These are phyloP conservation scores for Lasioglossum pauxillum DNA, from an alignment of 2,888 invertebrate species.

Conservation along the genomic window DNA sequence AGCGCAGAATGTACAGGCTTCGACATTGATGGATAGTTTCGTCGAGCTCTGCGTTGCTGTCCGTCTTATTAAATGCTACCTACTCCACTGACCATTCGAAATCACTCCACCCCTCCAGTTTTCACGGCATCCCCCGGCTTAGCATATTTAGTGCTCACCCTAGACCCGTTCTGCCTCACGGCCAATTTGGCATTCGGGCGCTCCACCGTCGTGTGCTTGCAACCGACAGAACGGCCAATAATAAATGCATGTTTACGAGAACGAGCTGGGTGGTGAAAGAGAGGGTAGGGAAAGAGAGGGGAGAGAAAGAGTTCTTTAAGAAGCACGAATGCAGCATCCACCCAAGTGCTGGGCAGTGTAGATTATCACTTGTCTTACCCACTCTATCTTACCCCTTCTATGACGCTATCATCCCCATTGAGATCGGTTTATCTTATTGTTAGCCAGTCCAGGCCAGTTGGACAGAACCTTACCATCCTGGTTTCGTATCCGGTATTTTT, in stretches of 20 bases:
- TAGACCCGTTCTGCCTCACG: constrained; percentile 28
- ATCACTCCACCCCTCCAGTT: constrained; percentile 37
- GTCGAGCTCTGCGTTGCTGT: constrained; percentile 62
- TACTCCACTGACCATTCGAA: constrained; percentile 62
- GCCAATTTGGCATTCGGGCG: constrained; percentile 38
- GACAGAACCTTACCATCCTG: too few relatives aligned
- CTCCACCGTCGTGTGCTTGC: constrained; percentile 31
- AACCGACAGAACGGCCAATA: constrained; percentile 26
- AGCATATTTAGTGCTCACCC: constrained; percentile 38
- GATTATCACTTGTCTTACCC: too few relatives aligned
- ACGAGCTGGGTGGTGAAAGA: neutral
- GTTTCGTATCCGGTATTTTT: too few relatives aligned
- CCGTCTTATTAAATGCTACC: constrained; percentile 62
- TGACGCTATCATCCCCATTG: too few relatives aligned
- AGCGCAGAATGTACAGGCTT: constrained; percentile 44
- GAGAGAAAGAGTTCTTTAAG: neutral
- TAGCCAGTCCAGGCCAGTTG: too few relatives aligned
- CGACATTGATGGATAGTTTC: constrained; percentile 73
- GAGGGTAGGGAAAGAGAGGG: neutral
- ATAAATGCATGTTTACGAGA: constrained; percentile 33
- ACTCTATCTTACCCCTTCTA: too few relatives aligned
- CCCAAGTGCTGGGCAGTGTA: too few relatives aligned
- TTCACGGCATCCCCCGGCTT: neutral
- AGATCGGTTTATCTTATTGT: too few relatives aligned
- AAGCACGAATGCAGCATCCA: too few relatives aligned